phyloP scores from a whole-genome alignment of 2,888 invertebrate genomes.

The Toxonevra muliebris region DNA sequence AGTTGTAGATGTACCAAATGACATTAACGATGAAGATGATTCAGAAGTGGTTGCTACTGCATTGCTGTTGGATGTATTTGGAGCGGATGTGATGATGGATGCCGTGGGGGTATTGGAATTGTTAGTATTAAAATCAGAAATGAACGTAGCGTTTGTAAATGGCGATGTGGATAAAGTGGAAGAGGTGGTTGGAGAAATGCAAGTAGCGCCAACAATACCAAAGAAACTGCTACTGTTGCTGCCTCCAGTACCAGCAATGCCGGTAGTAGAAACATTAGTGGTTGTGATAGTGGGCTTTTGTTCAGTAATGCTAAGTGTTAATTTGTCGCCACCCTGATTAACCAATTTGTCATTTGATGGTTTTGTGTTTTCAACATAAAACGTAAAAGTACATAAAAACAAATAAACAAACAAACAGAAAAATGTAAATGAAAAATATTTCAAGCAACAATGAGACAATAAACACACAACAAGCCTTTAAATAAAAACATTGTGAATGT shows the following conservation, averaged over 20 bases:
- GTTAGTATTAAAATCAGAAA: slow-evolving; percentile 51
- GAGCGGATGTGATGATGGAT: slow-evolving; percentile 17
- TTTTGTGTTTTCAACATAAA: slow-evolving; percentile 15
- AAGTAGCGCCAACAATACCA: slow-evolving; percentile 14
- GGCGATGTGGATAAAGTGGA: slow-evolving; percentile 40
- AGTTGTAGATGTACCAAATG: slow-evolving; percentile 42
- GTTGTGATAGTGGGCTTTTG: slow-evolving; percentile 62
- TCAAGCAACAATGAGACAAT: slow-evolving; percentile 35
- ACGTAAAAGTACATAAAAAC: slow-evolving; percentile 36
- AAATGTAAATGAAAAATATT: slow-evolving; percentile 36
- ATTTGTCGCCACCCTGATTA: slow-evolving; percentile 74
- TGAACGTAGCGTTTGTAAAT: slow-evolving; percentile 52
- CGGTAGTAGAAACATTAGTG: slow-evolving; percentile 40
- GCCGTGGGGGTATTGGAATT: slow-evolving; percentile 41
- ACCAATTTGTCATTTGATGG: slow-evolving; percentile 7
- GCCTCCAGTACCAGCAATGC: slow-evolving; percentile 44
- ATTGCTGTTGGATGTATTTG: slow-evolving; percentile 24
- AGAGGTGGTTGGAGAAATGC: slow-evolving; percentile 27
- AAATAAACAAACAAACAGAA: slow-evolving; percentile 34
- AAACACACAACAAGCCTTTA: slow-evolving; percentile 37
- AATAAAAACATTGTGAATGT: slow-evolving; percentile 43
- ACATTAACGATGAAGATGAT: slow-evolving; percentile 38
- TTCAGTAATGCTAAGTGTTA: slow-evolving; percentile 74
- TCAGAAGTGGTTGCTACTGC: slow-evolving; percentile 26
- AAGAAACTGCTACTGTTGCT: slow-evolving; percentile 36